Evolutionary conservation across 2,797 vertebrate species (phyloP).

Genomic region (Lates japonicus): DNA sequence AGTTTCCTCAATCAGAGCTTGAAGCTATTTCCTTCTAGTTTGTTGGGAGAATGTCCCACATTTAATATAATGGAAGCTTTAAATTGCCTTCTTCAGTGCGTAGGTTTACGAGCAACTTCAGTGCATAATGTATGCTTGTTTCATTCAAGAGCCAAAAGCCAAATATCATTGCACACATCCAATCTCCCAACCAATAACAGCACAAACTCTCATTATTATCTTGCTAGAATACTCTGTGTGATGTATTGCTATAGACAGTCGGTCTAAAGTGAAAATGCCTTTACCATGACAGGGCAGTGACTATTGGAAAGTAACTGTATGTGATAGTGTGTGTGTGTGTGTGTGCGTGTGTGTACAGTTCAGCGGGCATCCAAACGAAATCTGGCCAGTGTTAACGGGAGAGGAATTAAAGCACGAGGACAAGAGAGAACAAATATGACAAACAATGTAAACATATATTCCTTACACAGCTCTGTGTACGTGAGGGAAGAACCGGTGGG

Average conservation of each 20-base stretch:
- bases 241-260: conserved; percentile 67
- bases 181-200: conserved; percentile 55
- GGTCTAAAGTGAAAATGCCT: conserved; percentile 53
- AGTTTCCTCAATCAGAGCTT: conserved; percentile 37
- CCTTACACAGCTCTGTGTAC: conserved; percentile 55
- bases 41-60: conserved; percentile 36
- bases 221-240: conserved; percentile 52
- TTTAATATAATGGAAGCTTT: conserved; percentile 63
- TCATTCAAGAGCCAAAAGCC: conserved; percentile 51
- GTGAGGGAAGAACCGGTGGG: conserved; percentile 1
- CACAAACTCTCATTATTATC: conserved; percentile 29
- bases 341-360: conserved; percentile 18
- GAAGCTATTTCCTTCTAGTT: conserved; percentile 43
- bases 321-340: conserved; percentile 18
- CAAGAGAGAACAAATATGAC: conserved; percentile 53
- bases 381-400: conserved; percentile 63
- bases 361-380: conserved; percentile 47
- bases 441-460: conserved; percentile 70
- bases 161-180: conserved; percentile 56
- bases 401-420: conserved; percentile 57
- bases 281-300: conserved; percentile 48
- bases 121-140: conserved; percentile 67
- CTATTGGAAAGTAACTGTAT: conserved; percentile 31
- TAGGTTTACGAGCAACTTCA: conserved; percentile 59
- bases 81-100: conserved; percentile 69